These are phyloP conservation scores for Ceratina calcarata DNA, from an alignment of 1,140 invertebrate genomes.

Conservation along the genomic window DNA sequence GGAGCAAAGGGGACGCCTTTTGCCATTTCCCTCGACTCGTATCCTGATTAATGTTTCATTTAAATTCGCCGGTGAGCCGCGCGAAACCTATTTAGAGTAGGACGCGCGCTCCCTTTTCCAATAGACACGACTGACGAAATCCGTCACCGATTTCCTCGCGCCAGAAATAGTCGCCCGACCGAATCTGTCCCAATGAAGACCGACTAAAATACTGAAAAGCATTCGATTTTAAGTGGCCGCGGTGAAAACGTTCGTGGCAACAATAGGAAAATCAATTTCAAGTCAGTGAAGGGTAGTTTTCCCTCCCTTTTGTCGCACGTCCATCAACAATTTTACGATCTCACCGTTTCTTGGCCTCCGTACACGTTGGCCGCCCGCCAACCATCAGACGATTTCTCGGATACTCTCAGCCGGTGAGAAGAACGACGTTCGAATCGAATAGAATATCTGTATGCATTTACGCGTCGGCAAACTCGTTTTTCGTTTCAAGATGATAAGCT, in stretches of 20 bases:
- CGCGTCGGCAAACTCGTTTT: no score
- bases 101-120: neutral
- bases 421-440: no score
- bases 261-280: no score
- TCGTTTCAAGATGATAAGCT: no score
- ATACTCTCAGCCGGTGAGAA: neutral
- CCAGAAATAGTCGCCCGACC: no score
- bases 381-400: neutral
- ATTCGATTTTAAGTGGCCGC: no score
- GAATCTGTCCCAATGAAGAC: no score
- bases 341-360: neutral
- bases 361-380: constrained; percentile 1
- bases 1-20: constrained; percentile 33
- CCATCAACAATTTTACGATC: neutral
- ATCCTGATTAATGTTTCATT: constrained; percentile 62
- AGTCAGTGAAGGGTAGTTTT: no score
- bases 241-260: no score
- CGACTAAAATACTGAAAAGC: no score
- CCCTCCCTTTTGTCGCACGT: no score
- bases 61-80: constrained; percentile 43
- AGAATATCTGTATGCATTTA: no score
- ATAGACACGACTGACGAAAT: neutral
- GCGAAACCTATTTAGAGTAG: constrained; percentile 1
- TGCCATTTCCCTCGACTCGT: constrained; percentile 48
- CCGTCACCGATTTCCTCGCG: neutral